Conservation (phyloP, 1,140 invertebrate genomes). For the Anastatus disparis region DNA sequence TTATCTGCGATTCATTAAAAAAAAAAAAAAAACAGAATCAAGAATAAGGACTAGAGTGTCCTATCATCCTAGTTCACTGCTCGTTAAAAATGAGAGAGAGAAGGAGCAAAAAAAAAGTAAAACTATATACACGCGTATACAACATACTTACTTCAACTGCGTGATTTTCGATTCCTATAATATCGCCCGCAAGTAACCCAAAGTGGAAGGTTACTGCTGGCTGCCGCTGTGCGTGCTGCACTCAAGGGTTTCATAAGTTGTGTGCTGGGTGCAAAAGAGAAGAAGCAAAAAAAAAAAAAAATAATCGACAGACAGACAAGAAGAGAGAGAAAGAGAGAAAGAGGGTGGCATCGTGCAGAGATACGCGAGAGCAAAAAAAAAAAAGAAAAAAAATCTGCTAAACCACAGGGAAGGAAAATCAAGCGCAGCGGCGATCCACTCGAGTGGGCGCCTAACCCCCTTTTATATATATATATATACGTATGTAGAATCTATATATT, state of each 20-base stretch:
- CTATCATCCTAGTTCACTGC: not conserved
- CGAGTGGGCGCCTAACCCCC: not conserved
- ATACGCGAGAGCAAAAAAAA: not conserved
- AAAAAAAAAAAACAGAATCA: not conserved
- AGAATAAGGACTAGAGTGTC: not conserved
- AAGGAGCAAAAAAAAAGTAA: too few species aligned
- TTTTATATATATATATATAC: not conserved
- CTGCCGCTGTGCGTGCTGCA: too few species aligned
- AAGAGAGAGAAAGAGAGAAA: slow-evolving; percentile 1
- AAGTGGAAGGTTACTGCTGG: not conserved
- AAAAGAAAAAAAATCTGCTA: slow-evolving; percentile 32
- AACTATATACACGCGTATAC: too few species aligned
- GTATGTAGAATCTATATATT: too few species aligned
- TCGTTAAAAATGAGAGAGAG: slow-evolving; percentile 19
- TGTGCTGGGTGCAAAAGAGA: not conserved
- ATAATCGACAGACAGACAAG: slow-evolving; percentile 1
- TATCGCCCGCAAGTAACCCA: not conserved
- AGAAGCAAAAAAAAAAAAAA: not conserved
- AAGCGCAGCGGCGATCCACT: slow-evolving; percentile 29
- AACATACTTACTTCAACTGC: too few species aligned
- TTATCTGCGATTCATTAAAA: slow-evolving; percentile 19
- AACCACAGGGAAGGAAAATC: slow-evolving; percentile 37
- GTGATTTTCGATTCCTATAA: slow-evolving; percentile 29
- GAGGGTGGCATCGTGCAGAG: not conserved
- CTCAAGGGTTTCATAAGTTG: too few species aligned